A percentile compares a stretch with the other conserved stretches of the same genome.
These are phyloP conservation scores for Sebastes iracundus DNA, from an alignment of 2,797 vertebrate genomes.

Conservation along the genomic window DNA sequence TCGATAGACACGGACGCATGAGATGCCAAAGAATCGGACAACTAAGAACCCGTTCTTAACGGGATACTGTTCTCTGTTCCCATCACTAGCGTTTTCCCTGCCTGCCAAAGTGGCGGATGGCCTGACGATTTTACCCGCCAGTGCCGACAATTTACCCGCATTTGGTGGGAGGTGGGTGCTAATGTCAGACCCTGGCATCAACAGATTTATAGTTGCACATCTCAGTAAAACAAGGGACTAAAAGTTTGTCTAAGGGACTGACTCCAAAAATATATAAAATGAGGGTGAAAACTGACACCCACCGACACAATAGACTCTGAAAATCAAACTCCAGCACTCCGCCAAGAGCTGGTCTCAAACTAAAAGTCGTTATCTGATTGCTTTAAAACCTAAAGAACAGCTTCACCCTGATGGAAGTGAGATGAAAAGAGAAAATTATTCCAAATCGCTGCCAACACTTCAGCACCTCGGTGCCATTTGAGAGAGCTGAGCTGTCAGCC, in stretches of 20 bases:
- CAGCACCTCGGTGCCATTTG: background rate
- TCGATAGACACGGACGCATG: no score
- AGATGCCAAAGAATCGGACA: no score
- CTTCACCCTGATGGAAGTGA: background rate
- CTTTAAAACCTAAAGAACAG: background rate
- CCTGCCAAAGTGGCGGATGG: no score
- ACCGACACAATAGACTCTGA: background rate
- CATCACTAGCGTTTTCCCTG: no score
- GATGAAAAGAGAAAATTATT: constrained; percentile 24
- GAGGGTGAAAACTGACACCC: background rate
- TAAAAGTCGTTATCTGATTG: background rate
- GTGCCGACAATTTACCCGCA: no score
- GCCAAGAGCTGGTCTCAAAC: background rate
- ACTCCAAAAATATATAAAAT: background rate
- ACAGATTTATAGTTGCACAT: background rate
- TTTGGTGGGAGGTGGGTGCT: no score
- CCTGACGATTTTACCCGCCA: no score
- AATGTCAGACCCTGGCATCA: background rate
- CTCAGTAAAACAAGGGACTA: background rate
- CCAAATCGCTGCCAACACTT: constrained; percentile 14
- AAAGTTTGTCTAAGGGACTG: background rate
- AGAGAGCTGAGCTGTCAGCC: constrained; percentile 17
- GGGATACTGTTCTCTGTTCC: no score
- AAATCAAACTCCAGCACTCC: background rate
- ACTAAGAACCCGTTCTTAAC: no score